These are phyloP conservation scores for Mimachlamys varia DNA, from an alignment of 2,888 invertebrate genomes.

Conservation along the genomic window DNA sequence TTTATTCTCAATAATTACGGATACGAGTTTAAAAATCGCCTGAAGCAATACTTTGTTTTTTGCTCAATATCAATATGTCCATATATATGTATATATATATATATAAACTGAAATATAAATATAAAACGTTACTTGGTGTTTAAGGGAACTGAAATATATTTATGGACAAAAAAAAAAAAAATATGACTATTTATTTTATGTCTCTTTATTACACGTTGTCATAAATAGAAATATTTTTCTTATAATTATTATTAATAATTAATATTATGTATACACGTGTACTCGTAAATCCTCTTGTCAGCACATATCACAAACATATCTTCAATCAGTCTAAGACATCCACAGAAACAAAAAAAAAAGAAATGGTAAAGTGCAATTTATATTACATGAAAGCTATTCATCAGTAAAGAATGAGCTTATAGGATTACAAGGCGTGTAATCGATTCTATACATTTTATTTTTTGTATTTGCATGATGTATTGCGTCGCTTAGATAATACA, in stretches of 20 bases:
- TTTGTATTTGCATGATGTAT: conserved; percentile 7
- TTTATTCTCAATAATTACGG: not conserved
- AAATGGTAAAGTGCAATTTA: not conserved
- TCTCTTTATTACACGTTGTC: too few relatives aligned
- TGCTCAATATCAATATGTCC: not conserved
- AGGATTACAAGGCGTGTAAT: not conserved
- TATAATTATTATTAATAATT: too few relatives aligned
- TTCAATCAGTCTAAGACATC: not conserved
- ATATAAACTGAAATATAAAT: not conserved
- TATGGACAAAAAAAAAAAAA: not conserved
- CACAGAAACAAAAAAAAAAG: not conserved
- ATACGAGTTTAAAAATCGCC: not conserved
- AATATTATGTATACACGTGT: too few relatives aligned
- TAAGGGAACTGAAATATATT: not conserved
- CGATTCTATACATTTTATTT: conserved; percentile 2
- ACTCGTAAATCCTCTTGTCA: too few relatives aligned
- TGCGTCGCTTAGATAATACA: not conserved
- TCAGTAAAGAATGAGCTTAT: not conserved
- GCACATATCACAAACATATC: not conserved
- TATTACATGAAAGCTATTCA: not conserved
- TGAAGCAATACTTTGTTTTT: not conserved
- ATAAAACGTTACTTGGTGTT: not conserved
- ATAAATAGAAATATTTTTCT: too few relatives aligned
- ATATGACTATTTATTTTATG: not conserved
- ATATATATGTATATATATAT: not conserved